Base-by-base conservation (phyloP, 2,888 invertebrate species). In the Danaus chrysippus region DNA sequence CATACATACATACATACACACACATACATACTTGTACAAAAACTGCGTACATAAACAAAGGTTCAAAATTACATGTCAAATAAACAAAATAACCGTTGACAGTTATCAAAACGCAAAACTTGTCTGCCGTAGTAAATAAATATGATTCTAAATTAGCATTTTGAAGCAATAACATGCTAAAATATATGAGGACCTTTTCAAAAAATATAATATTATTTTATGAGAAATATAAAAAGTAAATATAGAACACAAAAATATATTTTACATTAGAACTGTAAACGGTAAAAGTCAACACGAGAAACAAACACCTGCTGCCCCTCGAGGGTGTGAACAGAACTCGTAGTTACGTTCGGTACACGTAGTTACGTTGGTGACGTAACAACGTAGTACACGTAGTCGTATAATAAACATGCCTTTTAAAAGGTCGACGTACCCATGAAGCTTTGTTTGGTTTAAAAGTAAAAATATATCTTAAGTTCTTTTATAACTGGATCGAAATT, bases 1-100 rank as follows among this genome's bases (percentile, higher is more conserved):
- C 19, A 56, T 59, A 55, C 46, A 41, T 42, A 17, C 23, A 53
- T 58, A 13, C n/a, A 10, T 17, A 49, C n/a, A 49, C 10, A 15
- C 10, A 15, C 12, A 49, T 15, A 49, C 15, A 49, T 15, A 13
- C 8, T 1, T 49, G 11, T 1, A 49, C 17, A 17, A 43, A 43
- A 43, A 5, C 23, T 23, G 23, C 8, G 23, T 34, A 34, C 6
- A 34, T 34, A 34, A 6, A 6, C 23, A 5, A 8, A 34, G 23
- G 23, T 12, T 11, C 11, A 5, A 43, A 12, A 11, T 43, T 1
- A 43, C 12, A 43, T n/a, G 3, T n/a, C 43, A 43, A 12, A 43
- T 43, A 43, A 43, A 43, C 12, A 43, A 43, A 43, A 34, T 34
- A 34, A 5, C 23, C 23, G 23, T 3, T 34, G 23, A 34, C 23